Base-by-base conservation (phyloP, 53 echinoderm and acorn worm genomes). In the Mesocentrotus franciscanus region DNA sequence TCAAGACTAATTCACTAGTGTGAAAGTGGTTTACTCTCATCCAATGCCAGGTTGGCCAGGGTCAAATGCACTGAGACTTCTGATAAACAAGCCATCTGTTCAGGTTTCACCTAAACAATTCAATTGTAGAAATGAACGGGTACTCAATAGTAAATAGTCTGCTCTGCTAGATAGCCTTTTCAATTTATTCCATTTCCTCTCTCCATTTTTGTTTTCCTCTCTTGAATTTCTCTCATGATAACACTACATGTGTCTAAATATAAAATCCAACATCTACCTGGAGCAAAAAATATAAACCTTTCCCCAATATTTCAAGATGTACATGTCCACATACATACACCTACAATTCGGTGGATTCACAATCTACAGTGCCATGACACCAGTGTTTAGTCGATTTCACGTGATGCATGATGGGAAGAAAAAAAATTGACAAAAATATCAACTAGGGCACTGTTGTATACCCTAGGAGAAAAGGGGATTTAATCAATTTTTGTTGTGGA, bases 21-120 rank as follows among this genome's bases (percentile, higher is more conserved):
- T 87, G 87, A 87, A 57, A 10, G 87, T 57, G 57, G 87, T 15
- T 85, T 26, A 20, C 55, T 24, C 85, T 55, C 24, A 55, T n/a
- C n/a, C 87, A 87, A 58, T 87, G 87, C 87, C 87, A 87, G 59
- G 13, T 87, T 87, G 57, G 66, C 57, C 92, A 74, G 72, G 92
- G 74, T 74, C 92, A 92, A 26, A 68, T 70, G 49, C 71, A 74
- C 72, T 66, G 92, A 70, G 92, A 91, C 71, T 56, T n/a, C n/a
- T 92, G 92, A 92, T 71, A 71, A 71, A 92, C 76, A 92, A 36
- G 76, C 92, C 92, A 92, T 71, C 92, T 92, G 92, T 92, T 92
- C 92, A 56, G 92, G 75, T 92, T 92, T 92, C 92, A 92, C 92
- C 91, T 62, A 24, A 0, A 30, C 57, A 74, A 92, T 92, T 75